A percentile compares a stretch with the other conserved stretches of the same genome.
Evolutionary conservation across 2,797 vertebrate species (phyloP).

Genomic region (Sebastes iracundus): DNA sequence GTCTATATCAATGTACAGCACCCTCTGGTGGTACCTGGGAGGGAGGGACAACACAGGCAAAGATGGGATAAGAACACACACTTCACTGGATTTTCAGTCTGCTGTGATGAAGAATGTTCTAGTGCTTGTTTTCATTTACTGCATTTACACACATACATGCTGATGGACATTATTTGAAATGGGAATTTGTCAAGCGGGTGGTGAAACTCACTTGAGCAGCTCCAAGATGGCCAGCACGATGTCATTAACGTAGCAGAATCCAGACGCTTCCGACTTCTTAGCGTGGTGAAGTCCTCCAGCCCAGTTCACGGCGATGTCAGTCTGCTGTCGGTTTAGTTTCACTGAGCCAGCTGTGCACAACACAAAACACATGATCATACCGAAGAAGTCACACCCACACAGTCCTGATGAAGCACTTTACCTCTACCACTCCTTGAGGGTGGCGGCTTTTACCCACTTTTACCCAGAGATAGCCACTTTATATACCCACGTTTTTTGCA

Average conservation of each 20-base stretch:
- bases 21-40: slow-evolving; percentile 92
- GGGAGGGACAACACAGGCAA: not conserved
- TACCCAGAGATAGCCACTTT: no score
- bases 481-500: no score
- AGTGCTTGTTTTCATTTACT: not conserved
- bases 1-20: slow-evolving; percentile 94
- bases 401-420: not conserved
- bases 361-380: not conserved
- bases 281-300: slow-evolving; percentile 94
- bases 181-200: not conserved
- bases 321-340: slow-evolving; percentile 93
- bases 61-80: not conserved
- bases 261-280: slow-evolving; percentile 94
- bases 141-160: not conserved
- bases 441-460: no score
- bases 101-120: not conserved
- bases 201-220: slow-evolving; percentile 88
- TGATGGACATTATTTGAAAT: not conserved
- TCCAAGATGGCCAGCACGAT: slow-evolving; percentile 94
- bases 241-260: slow-evolving; percentile 95
- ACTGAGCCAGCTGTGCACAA: slow-evolving; percentile 88
- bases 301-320: slow-evolving; percentile 95
- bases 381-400: not conserved
- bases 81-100: not conserved
- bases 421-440: no score